Evolutionary conservation across 1,140 invertebrate genomes (phyloP), one percentile per base, ranked within the genome.

Genomic region (Apis laboriosa): DNA sequence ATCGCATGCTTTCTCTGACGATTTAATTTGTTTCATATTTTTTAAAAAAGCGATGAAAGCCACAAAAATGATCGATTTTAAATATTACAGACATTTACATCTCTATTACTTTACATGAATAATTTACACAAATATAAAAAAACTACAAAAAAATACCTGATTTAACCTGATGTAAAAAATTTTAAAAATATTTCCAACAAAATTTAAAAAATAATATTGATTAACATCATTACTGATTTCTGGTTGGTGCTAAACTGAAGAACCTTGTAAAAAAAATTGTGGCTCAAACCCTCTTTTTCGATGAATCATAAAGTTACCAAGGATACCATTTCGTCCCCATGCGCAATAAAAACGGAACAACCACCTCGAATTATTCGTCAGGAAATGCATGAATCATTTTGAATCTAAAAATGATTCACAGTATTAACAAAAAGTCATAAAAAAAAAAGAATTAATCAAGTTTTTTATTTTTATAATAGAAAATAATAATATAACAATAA

Each of bases 291-390:
- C 74, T 80, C 64, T 68, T 60, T 64, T n/a, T n/a, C 28, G 66
- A 84, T 89, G 88, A 88, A 80, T 89, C 88, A 89, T n/a, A 24
- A 64, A 34, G 84, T 88, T 86, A 49, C 77, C 87, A 63, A 43
- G 87, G 86, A 28, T 73, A 86, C 87, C 34, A 53, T 34, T 72
- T 60, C 58, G 58, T 64, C 21, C 72, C 60, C 19, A 21, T 77
- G 34, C 43, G 64, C 77, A 86, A 88, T 73, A 58, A 88, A 77
- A 77, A 61, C 49, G 13, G 1, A n/a, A 34, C 53, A 17, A 87
- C 78, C 84, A 77, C 21, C 24, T 24, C n/a, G n/a, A 77, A 58
- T 63, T 60, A 55, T 61, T 75, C 80, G 75, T 60, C 77, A 70
- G 73, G 15, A 63, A 56, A n/a, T 64, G 24, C 17, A 72, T 34